phyloP scores from a whole-genome alignment of 2,797 vertebrate genomes.

The Acrocephalus scirpaceus region DNA sequence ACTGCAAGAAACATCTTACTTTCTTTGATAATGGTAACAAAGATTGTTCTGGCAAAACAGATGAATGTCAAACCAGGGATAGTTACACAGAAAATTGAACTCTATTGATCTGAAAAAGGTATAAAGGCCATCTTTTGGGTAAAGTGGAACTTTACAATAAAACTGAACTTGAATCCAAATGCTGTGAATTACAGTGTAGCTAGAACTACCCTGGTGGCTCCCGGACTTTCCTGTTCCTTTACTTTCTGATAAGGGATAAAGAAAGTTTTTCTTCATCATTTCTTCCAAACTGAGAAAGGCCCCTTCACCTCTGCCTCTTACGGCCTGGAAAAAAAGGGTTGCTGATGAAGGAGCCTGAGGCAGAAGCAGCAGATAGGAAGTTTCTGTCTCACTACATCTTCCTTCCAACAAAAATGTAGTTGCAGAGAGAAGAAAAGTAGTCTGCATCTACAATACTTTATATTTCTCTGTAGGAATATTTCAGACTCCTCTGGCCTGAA shows the following conservation, averaged over 20 bases:
- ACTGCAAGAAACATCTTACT: background rate
- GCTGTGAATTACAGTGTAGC: background rate
- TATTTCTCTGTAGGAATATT: background rate
- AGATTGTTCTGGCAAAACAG: background rate
- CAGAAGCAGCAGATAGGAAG: background rate
- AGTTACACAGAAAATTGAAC: background rate
- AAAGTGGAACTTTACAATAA: background rate
- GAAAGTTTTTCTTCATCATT: background rate
- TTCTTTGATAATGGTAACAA: background rate
- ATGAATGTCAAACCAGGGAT: background rate
- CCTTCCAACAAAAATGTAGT: background rate
- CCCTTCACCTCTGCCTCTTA: rapidly evolving
- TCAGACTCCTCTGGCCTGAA: background rate
- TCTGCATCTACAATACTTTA: background rate
- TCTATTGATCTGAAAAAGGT: background rate
- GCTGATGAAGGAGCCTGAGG: background rate
- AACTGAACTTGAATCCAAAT: background rate
- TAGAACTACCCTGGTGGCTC: background rate
- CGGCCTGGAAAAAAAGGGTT: background rate
- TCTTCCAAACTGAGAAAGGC: background rate
- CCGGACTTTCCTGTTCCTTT: background rate
- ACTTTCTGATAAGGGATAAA: background rate
- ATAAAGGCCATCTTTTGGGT: background rate
- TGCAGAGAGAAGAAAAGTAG: background rate
- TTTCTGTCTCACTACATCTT: background rate